Conservation (phyloP, 2,113 vertebrate genomes). For the Entosphenus tridentatus region DNA sequence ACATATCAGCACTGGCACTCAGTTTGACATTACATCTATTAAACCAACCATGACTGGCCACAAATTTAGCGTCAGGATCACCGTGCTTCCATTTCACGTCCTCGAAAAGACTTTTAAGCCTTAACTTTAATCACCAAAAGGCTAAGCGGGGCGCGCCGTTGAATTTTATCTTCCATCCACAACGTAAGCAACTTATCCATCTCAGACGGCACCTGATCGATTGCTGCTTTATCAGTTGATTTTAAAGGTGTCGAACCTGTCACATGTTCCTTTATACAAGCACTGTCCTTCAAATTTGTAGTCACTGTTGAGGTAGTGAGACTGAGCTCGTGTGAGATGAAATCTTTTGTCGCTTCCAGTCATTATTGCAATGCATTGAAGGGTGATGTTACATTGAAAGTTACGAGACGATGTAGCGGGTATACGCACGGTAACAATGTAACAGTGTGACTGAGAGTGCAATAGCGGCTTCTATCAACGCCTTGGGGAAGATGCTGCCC, state of each 20-base stretch:
- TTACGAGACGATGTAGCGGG: no score
- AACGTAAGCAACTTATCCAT: conserved; percentile 4
- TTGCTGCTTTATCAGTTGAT: conserved; percentile 8
- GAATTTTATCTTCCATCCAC: conserved; percentile 9
- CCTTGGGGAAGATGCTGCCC: no score
- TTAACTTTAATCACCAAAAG: not conserved
- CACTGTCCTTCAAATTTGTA: conserved; percentile 8
- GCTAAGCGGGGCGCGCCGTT: not conserved
- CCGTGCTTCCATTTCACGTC: not conserved
- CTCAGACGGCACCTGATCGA: not conserved
- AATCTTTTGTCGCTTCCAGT: not conserved
- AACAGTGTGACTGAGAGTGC: no score
- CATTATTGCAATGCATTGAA: conserved; percentile 5
- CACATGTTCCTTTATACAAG: conserved; percentile 7
- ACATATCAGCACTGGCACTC: not conserved
- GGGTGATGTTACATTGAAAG: no score
- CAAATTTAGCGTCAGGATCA: conserved; percentile 1
- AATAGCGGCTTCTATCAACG: no score
- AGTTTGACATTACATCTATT: not conserved
- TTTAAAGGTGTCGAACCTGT: conserved; percentile 9
- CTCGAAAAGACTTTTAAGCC: conserved; percentile 8
- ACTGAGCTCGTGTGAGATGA: conserved; percentile 7
- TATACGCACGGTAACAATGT: no score
- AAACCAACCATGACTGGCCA: conserved; percentile 8
- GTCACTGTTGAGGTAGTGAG: conserved; percentile 8